Evolutionary conservation across 2,797 vertebrate species (phyloP), one percentile per base, ranked within the genome.

Genomic region (Sebastolobus altivelis): DNA sequence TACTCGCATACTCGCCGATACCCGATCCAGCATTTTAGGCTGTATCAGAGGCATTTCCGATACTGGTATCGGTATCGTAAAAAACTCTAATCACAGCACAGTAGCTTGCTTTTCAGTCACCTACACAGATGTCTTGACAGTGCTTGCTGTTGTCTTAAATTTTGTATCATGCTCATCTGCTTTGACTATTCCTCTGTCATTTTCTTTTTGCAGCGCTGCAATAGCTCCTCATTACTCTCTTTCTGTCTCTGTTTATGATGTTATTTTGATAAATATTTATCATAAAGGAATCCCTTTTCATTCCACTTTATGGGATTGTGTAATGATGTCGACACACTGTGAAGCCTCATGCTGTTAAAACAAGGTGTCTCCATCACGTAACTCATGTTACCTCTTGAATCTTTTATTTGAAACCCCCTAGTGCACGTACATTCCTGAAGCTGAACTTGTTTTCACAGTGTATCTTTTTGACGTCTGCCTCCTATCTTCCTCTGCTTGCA

Each of bases 401-500:
- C 20, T 70, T 72, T 65, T 35, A n/a, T 65, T 62, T 69, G 38
- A 29, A 54, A 52, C 27, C 0, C 0, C 14, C 8, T 9, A 43
- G 3, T 70, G 56, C 75, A 81, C 81, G 66, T 49, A 14, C 43
- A 71, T 59, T 43, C 68, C 72, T 84, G 13, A 83, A 74, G 65
- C 77, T 72, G 25, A 83, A 77, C 76, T 72, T 81, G 72, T 89
- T 89, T 87, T 84, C 81, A 79, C 73, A 76, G 65, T 69, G 20
- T 66, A 31, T 79, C 55, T 83, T 67, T 82, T 75, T 88, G 66
- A 85, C 58, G 8, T 84, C 79, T 86, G 82, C 81, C 33, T 89
- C 80, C 79, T 90, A 46, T 90, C 80, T 84, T 74, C 77, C 72
- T 90, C 77, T 89, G 77, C 87, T 91, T 90, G 89, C 93, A 91